Evolutionary conservation across 2,797 vertebrate species (phyloP), one percentile per base, ranked within the genome.

Genomic region (Spinibarbus caldwelli): DNA sequence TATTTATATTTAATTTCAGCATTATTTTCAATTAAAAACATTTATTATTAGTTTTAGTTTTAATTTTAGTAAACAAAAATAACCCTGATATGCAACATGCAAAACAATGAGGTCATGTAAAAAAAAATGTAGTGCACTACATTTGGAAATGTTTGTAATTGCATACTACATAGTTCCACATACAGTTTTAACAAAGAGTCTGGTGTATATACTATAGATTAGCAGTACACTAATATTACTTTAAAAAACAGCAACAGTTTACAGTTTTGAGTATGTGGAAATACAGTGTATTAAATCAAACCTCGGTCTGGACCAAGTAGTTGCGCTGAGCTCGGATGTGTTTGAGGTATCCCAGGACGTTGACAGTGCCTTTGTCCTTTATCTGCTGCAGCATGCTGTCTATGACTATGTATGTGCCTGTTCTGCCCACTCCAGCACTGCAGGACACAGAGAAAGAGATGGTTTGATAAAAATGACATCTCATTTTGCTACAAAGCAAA

Each of bases 261-360:
- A n/a, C 26, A 36, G 23, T 36, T 76, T 54, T 36, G 47, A 76
- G 31, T 52, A 31, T 52, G 45, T 76, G 29, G 6, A 76, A 52
- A 54, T 6, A 47, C 5, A 0, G 26, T 4, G 71, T 73, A 34
- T 21, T 73, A 49, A 31, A 73, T 77, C 34, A 57, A 57, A 99
- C 98, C 98, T 99, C 98, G 15, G 98, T 99, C 95, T 99, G 98
- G 94, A 99, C 98, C 91, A 99, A 97, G 96, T 99, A 99, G 97
- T 99, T 99, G 83, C 98, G 97, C 95, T 99, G 98, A 89, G 97
- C 98, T 94, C 98, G 97, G 94, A 99, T 99, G 90, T 99, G 98
- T 95, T 99, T 99, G 92, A 99, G 97, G 91, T 99, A 99, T 87
- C 97, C 98, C 93, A 99, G 96, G 94, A 97, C 96, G 43, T 98